Evolutionary conservation across 2,797 vertebrate species (phyloP).

Genomic region (Pipistrellus nathusii): DNA sequence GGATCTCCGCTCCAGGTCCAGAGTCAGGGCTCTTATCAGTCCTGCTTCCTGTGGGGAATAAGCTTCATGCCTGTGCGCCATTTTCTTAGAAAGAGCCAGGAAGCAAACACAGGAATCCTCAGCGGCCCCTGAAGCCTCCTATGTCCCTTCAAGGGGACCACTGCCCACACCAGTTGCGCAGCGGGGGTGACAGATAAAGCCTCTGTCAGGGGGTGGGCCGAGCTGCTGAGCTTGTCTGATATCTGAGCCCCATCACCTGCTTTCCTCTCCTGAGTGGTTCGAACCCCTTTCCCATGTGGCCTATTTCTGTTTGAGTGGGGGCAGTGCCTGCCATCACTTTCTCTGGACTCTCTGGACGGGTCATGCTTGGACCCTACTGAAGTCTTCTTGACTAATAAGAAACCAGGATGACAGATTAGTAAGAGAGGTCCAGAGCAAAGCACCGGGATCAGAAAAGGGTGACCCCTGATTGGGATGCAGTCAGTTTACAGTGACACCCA

Average conservation of each 20-base stretch:
- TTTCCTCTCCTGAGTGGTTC: background rate
- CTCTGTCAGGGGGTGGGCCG: too few species aligned
- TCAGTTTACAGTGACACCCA: background rate
- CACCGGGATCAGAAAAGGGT: background rate
- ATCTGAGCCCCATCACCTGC: background rate
- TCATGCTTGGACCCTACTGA: background rate
- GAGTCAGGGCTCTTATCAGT: too few species aligned
- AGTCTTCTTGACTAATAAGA: background rate
- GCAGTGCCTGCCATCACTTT: too few species aligned
- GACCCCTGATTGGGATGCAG: fast-evolving
- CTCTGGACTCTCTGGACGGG: fast-evolving
- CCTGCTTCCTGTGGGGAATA: fast-evolving
- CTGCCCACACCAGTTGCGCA: fast-evolving
- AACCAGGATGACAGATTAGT: background rate
- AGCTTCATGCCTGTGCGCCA: background rate
- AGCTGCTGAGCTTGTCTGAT: background rate
- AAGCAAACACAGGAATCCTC: background rate
- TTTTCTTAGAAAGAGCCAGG: background rate
- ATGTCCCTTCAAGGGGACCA: background rate
- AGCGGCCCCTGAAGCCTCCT: background rate
- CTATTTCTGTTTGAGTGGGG: background rate
- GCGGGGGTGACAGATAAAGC: fast-evolving
- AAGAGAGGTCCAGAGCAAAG: background rate
- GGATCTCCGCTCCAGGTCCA: too few species aligned
- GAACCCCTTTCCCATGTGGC: background rate